phyloP scores from a whole-genome alignment of 1,140 invertebrate genomes.

The Saccostrea glomerata region DNA sequence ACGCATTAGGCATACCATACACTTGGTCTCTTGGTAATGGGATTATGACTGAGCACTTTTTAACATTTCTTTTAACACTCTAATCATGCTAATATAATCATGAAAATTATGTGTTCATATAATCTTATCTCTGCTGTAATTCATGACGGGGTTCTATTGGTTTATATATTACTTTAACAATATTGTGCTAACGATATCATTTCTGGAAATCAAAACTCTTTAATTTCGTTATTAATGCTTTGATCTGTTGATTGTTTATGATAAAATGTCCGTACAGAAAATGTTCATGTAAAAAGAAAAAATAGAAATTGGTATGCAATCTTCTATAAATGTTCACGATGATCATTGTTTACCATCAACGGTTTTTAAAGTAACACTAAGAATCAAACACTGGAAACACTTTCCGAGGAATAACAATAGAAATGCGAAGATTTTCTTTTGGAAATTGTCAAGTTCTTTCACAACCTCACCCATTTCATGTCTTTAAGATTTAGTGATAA shows the following conservation, averaged over 20 bases:
- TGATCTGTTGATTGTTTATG: neutral
- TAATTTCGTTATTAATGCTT: neutral
- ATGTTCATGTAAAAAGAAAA: neutral
- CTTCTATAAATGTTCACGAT: neutral
- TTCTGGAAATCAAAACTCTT: neutral
- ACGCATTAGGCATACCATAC: constrained; percentile 16
- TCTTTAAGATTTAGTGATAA: neutral
- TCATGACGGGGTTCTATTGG: neutral
- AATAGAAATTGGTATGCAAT: neutral
- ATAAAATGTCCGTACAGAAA: neutral
- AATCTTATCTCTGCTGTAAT: neutral
- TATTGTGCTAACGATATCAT: neutral
- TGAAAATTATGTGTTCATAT: neutral
- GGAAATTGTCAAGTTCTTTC: constrained; percentile 1
- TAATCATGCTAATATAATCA: neutral
- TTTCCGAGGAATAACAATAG: neutral
- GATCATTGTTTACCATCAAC: neutral
- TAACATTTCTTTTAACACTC: neutral
- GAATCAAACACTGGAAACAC: neutral
- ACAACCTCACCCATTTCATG: neutral
- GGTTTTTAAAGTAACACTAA: neutral
- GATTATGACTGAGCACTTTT: neutral
- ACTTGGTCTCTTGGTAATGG: constrained; percentile 3
- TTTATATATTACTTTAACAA: neutral
- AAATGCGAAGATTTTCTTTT: neutral